phyloP scores from a whole-genome alignment of 2,113 vertebrate genomes.

The Proterorhinus semilunaris region DNA sequence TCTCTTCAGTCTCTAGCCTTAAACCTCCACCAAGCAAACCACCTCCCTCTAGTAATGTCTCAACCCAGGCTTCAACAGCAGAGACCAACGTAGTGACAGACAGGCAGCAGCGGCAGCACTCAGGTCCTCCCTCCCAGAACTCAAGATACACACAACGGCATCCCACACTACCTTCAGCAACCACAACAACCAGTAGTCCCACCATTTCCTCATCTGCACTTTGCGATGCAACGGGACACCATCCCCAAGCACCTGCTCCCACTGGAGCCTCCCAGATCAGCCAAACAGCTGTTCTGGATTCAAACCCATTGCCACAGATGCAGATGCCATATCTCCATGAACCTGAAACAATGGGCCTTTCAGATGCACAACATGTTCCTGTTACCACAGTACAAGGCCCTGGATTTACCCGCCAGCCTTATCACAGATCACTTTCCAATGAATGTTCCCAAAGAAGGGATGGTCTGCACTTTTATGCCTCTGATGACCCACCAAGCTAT shows the following conservation, averaged over 20 bases:
- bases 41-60: slow-evolving; percentile 27
- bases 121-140: slow-evolving; percentile 32
- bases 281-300: slow-evolving; percentile 46
- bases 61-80: slow-evolving; percentile 38
- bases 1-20: slow-evolving; percentile 71
- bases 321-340: slow-evolving; percentile 33
- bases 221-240: slow-evolving; percentile 30
- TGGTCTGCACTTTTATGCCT: slow-evolving; percentile 65
- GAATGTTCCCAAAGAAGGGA: slow-evolving; percentile 46
- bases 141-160: slow-evolving; percentile 56
- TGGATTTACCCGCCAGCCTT: slow-evolving; percentile 43
- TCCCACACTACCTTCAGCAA: slow-evolving; percentile 25
- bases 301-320: slow-evolving; percentile 39
- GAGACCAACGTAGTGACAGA: slow-evolving; percentile 39
- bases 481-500: slow-evolving; percentile 80
- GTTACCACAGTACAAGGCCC: slow-evolving; percentile 53
- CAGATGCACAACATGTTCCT: slow-evolving; percentile 36
- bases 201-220: slow-evolving; percentile 21
- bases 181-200: slow-evolving; percentile 18
- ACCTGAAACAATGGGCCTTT: slow-evolving; percentile 31
- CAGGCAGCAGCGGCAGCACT: slow-evolving; percentile 39
- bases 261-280: slow-evolving; percentile 34
- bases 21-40: slow-evolving; percentile 67
- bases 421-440: slow-evolving; percentile 45
- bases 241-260: slow-evolving; percentile 14